Evolutionary conservation across 2,113 vertebrate species (phyloP).

Genomic region (Thomomys bottae): DNA sequence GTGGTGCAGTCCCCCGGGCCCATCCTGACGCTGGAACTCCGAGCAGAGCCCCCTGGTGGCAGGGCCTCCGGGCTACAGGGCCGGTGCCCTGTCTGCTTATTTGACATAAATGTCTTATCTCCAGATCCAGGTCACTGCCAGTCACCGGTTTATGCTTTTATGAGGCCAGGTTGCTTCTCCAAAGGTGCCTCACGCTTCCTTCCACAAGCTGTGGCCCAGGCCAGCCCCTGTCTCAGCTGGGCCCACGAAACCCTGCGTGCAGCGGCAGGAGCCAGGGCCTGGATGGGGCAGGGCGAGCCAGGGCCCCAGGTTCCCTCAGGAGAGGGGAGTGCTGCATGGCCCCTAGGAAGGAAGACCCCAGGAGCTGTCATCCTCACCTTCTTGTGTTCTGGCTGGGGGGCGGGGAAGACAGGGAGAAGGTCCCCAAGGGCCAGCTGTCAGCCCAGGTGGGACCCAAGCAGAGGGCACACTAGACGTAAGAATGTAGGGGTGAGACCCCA

Average conservation of each 20-base stretch:
- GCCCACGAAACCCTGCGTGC: no score
- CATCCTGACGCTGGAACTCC: no score
- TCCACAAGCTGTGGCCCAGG: background rate
- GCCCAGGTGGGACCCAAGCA: background rate
- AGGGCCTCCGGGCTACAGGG: background rate
- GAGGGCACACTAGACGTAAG: rapidly evolving
- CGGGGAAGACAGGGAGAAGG: no score
- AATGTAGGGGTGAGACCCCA: rapidly evolving
- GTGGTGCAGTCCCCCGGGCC: no score
- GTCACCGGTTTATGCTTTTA: conserved; percentile 83
- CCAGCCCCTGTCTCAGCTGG: conserved; percentile 13
- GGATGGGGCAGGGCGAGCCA: background rate
- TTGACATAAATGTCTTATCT: conserved; percentile 79
- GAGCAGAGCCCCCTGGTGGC: no score
- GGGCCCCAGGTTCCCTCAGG: background rate
- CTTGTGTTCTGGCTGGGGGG: no score
- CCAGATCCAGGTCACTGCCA: conserved; percentile 80
- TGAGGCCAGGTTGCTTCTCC: conserved; percentile 73
- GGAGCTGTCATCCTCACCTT: no score
- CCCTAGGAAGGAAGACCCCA: no score
- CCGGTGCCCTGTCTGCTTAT: conserved; percentile 24
- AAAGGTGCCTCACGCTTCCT: conserved; percentile 46
- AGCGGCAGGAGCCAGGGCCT: background rate
- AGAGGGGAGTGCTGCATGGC: background rate
- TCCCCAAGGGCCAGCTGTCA: rapidly evolving